Evolutionary conservation across 1,140 invertebrate species (phyloP).

Genomic region (Sinella curviseta): DNA sequence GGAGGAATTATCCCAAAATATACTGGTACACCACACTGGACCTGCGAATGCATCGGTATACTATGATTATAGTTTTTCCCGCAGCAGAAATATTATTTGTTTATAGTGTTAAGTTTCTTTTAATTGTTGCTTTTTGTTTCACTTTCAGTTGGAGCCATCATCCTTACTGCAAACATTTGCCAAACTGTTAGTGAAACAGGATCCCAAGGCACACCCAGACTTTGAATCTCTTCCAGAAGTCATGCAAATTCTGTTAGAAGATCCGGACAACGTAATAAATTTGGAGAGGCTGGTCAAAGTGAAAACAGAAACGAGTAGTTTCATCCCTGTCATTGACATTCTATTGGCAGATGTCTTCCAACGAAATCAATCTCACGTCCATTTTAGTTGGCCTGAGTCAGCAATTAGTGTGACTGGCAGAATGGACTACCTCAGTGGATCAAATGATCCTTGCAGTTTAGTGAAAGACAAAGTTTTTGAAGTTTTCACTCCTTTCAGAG

Average conservation of each 20-base stretch:
- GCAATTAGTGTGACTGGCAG: slow-evolving; percentile 37
- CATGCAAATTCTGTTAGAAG: slow-evolving; percentile 41
- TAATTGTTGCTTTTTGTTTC: not conserved
- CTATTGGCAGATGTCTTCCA: slow-evolving; percentile 43
- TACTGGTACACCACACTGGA: not conserved
- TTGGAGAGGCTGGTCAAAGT: slow-evolving; percentile 36
- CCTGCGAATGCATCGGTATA: not conserved
- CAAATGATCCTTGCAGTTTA: slow-evolving; percentile 17
- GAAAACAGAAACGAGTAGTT: slow-evolving; percentile 23
- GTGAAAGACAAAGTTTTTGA: slow-evolving; percentile 38
- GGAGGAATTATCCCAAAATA: not conserved
- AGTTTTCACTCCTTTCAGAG: slow-evolving; percentile 35
- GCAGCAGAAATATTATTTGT: not conserved
- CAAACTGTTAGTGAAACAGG: not conserved
- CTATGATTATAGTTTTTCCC: not conserved
- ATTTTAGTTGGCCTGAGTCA: slow-evolving; percentile 38
- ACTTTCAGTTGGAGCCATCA: not conserved
- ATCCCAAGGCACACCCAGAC: not conserved
- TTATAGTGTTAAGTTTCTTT: not conserved
- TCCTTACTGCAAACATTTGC: not conserved
- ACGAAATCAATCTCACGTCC: slow-evolving; percentile 31
- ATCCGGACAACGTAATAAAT: slow-evolving; percentile 35
- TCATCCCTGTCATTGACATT: slow-evolving; percentile 43
- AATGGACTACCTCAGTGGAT: slow-evolving; percentile 44
- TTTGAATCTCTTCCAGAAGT: slow-evolving; percentile 41